Evolutionary conservation across 1,140 invertebrate species (phyloP), one percentile per base, ranked within the genome.

Genomic region (Ylistrum balloti): DNA sequence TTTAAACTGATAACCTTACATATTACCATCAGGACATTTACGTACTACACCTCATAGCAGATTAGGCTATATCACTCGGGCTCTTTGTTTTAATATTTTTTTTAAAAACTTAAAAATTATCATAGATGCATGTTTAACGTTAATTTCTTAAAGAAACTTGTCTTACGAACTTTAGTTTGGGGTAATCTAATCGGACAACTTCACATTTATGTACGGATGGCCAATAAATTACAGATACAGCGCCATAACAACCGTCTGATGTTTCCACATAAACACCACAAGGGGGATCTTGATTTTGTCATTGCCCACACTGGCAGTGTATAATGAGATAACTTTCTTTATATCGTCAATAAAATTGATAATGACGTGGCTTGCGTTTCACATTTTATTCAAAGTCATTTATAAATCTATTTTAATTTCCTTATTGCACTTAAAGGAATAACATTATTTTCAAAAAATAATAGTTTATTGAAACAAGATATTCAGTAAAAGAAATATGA

Each of bases 201-300:
- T 17, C 28, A 74, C 56, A 28, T 74, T 74, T 28, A 74, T 74
- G 56, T 74, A 28, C 2, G 28, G 22, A 74, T 5, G n/a, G 1
- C 56, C 56, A 28, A 74, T 74, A 74, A 74, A 74, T 28, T 74
- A 28, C 13, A n/a, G 56, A 74, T 74, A 74, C 56, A 74, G 56
- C 56, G 56, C 22, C 5, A n/a, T 28, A n/a, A 74, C 17, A n/a
- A n/a, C 56, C 5, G 56, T 74, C 56, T 74, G 56, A 74, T 28
- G 56, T 74, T 28, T n/a, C 56, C 17, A 22, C 17, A 74, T 74
- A 74, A 74, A 74, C 56, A 74, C 56, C 56, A 28, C 56, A 74
- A 38, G 56, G n/a, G n/a, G 28, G n/a, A 11, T 74, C 56, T 74
- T 28, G 56, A 74, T 74, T 28, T 28, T 74, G 56, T 74, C 56